Evolutionary conservation across 2,888 invertebrate species (phyloP), one percentile per base, ranked within the genome.

Genomic region (Parasteatoda lunata): DNA sequence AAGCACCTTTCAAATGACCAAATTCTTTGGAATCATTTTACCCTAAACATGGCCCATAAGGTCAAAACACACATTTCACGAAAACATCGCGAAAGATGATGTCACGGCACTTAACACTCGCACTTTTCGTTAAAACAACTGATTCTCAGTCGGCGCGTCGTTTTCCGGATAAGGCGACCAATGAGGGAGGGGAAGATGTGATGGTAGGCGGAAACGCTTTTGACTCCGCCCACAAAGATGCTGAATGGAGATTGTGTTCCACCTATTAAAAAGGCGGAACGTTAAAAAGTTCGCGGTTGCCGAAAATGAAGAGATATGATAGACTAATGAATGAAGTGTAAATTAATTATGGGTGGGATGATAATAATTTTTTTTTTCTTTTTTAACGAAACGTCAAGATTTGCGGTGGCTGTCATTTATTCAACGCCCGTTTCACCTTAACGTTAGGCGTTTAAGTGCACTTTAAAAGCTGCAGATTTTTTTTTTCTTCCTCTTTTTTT

Each of bases 281-380:
- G 54, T n/a, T 11, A 71, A 73, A 69, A 76, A 51, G 47, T 79
- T 51, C 5, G n/a, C 5, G 8, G 83, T 68, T 30, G 71, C 47
- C 48, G 77, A 52, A 81, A 75, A 85, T 85, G 80, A 80, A 85
- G 85, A 80, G 80, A 85, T 85, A 85, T 80, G 85, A 80, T 85
- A 79, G 52, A 77, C 66, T 85, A 85, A 85, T 85, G 85, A 85
- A 85, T 85, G 80, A 85, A 85, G 80, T 85, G 85, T 85, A 85
- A 85, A 85, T 85, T 85, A 85, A 85, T 85, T 85, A 85, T 76
- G 70, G 76, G 76, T 78, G 79, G 66, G 65, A 13, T 13, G 68
- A n/a, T n/a, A 8, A n/a, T 76, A 68, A 72, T 85, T 85, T 79
- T 68, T 77, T 52, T 54, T 49, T 30, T 4, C 13, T 9, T 9